phyloP scores from a whole-genome alignment of 2,888 invertebrate species.

The Apoda limacodes region DNA sequence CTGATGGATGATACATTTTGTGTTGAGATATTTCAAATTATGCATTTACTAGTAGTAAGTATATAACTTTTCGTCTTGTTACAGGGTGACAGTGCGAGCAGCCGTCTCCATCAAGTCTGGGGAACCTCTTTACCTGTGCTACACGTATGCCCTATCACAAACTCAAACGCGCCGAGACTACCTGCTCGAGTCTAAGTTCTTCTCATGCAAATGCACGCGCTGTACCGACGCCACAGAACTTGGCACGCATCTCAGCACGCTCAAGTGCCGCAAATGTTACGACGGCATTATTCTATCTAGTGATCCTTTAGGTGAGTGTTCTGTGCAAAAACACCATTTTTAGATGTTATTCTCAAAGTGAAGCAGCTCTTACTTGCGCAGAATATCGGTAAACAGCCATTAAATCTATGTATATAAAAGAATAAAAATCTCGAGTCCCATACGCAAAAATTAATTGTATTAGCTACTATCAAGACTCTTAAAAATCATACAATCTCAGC shows the following conservation, averaged over 20 bases:
- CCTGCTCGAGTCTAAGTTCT: conserved; percentile 81
- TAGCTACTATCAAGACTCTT: no score
- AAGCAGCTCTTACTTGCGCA: no score
- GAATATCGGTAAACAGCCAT: no score
- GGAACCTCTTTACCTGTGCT: conserved; percentile 76
- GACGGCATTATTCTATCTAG: conserved; percentile 75
- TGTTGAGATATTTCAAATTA: no score
- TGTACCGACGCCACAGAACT: conserved; percentile 86
- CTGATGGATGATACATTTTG: no score
- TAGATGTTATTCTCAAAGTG: no score
- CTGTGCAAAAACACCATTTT: no score
- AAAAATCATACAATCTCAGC: no score
- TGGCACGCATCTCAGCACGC: conserved; percentile 81
- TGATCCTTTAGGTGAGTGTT: conserved; percentile 73
- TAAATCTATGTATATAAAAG: no score
- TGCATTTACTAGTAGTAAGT: no score
- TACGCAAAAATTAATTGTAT: no score
- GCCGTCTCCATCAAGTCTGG: conserved; percentile 74
- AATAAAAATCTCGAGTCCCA: no score
- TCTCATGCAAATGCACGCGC: conserved; percentile 79
- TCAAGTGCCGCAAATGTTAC: conserved; percentile 83
- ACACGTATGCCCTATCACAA: conserved; percentile 81
- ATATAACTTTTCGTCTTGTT: conserved; percentile 12
- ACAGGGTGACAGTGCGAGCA: conserved; percentile 77
- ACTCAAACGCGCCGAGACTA: conserved; percentile 78